Evolutionary conservation across 2,888 invertebrate genomes (phyloP).

Genomic region (Diplazon laetatorius): DNA sequence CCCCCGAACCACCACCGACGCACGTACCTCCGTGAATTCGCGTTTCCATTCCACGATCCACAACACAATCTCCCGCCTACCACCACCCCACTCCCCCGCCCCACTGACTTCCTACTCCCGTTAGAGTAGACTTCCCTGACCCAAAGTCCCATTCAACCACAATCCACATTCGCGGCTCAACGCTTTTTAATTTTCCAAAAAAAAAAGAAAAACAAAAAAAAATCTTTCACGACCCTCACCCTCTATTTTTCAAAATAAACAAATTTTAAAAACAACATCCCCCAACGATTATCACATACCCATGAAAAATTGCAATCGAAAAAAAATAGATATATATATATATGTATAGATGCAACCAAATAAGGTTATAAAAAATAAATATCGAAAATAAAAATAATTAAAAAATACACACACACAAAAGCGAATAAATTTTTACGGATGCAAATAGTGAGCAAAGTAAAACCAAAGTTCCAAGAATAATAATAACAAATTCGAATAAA

Average conservation of each 20-base stretch:
- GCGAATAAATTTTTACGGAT: background rate
- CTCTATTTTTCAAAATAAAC: slow-evolving; percentile 31
- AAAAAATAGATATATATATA: too few relatives aligned
- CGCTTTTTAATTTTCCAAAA: background rate
- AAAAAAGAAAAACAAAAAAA: background rate
- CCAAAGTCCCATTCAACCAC: slow-evolving; percentile 70
- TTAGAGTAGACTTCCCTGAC: slow-evolving; percentile 53
- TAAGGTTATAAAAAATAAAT: too few relatives aligned
- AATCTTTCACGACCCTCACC: slow-evolving; percentile 17
- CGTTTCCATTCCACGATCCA: slow-evolving; percentile 71
- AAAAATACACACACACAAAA: slow-evolving; percentile 43
- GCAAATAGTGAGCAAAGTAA: background rate
- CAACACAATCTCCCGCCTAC: slow-evolving; percentile 54
- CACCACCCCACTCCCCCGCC: slow-evolving; percentile 55
- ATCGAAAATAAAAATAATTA: too few relatives aligned
- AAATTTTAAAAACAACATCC: background rate
- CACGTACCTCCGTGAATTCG: slow-evolving; percentile 68
- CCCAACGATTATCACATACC: too few relatives aligned
- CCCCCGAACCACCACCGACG: slow-evolving; percentile 51
- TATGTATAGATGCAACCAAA: too few relatives aligned
- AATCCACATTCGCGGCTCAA: slow-evolving; percentile 68
- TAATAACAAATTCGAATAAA: background rate
- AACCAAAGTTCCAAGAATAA: too few relatives aligned
- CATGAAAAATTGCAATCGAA: too few relatives aligned
- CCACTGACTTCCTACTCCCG: slow-evolving; percentile 54